Base-by-base conservation (phyloP, 2,113 vertebrate species). In the Cyanistes caeruleus region DNA sequence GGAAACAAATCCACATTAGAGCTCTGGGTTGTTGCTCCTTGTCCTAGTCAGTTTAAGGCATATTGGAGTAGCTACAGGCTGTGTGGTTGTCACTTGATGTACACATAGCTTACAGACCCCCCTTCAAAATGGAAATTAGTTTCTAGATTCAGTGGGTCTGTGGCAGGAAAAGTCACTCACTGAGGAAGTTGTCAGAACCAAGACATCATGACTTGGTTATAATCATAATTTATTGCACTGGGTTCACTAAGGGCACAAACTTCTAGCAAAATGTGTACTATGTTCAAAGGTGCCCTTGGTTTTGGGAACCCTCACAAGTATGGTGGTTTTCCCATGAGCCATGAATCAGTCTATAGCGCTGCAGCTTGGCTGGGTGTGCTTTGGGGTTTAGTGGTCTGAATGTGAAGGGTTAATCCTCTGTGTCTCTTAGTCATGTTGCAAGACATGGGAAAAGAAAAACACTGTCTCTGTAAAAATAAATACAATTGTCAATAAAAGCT, bases 391-490 rank as follows among this genome's bases (percentile, higher is more conserved):
- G 23, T 56, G 33, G 3, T 55, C 43, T 72, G 60, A 51, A 33
- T 41, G 11, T 51, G 21, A 84, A 80, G 15, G 18, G 48, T 87
- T 91, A 84, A 84, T 78, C 11, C 75, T 90, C 56, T 72, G 70
- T 17, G 7, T 87, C 33, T 53, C 48, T 27, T 78, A 62, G 75
- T 19, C 35, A 39, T 67, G 20, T 15, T 82, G 30, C 43, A 89
- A 80, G 55, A 89, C 23, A 35, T 33, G 33, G 44, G 72, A 77
- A 96, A 89, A 79, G n/a, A 58, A 65, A 49, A 65, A 20, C 64
- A 70, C 4, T 56, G 33, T 22, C 46, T 30, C 27, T 60, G 43
- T 80, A 72, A 89, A 95, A 89, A 89, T 84, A 89, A 91, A 91
- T 78, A 39, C 24, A 41, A 30, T 62, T 62, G 44, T 49, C 51